Evolutionary conservation across 2,113 vertebrate genomes (phyloP).

Genomic region (Paramormyrops kingsleyae): DNA sequence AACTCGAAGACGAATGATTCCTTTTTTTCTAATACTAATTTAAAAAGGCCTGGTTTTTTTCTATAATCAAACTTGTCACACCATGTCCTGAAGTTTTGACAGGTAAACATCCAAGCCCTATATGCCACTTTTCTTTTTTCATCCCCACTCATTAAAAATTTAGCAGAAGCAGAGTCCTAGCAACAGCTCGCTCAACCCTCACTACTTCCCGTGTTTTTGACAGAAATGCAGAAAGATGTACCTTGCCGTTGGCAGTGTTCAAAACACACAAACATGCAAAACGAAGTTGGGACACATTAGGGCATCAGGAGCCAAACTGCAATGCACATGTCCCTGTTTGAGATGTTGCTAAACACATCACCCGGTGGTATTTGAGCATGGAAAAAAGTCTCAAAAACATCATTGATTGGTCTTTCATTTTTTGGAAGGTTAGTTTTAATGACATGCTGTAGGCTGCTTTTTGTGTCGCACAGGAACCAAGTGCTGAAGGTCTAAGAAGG

Average conservation of each 20-base stretch:
- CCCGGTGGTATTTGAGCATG: background rate
- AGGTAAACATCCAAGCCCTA: background rate
- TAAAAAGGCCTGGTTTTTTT: background rate
- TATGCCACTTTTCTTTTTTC: background rate
- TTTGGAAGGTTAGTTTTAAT: background rate
- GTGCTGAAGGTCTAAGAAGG: slow-evolving; percentile 33
- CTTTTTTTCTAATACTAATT: background rate
- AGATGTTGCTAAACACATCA: background rate
- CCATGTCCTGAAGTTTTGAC: background rate
- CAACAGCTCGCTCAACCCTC: background rate
- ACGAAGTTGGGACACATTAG: background rate
- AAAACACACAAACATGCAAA: background rate
- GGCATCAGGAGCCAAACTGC: background rate
- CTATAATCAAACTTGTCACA: background rate
- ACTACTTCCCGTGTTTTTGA: background rate
- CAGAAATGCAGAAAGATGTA: background rate
- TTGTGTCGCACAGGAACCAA: slow-evolving; percentile 45
- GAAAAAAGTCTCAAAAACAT: background rate
- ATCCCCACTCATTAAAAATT: background rate
- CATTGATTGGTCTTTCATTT: background rate
- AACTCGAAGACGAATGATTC: background rate
- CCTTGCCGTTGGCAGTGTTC: too few species aligned
- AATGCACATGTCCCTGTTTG: background rate
- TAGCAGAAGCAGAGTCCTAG: background rate
- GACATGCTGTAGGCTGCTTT: slow-evolving; percentile 20